phyloP scores from a whole-genome alignment of 2,113 vertebrate genomes.

The Centrocercus urophasianus region DNA sequence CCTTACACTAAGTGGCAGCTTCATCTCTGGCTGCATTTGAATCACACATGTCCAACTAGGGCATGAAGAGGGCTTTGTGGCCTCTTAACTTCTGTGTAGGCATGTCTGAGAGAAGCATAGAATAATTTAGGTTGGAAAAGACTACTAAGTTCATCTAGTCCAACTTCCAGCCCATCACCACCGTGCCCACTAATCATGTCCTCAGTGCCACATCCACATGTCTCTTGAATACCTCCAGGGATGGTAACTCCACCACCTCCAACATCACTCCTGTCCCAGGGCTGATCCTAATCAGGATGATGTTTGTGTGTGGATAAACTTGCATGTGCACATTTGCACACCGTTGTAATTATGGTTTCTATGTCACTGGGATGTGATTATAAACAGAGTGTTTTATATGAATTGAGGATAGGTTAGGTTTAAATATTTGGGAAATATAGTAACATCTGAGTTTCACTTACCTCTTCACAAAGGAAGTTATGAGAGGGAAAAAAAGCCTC shows the following conservation, averaged over 20 bases:
- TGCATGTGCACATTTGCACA: fast-evolving
- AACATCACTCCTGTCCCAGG: not conserved
- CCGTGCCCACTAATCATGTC: no score
- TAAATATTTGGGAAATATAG: not conserved
- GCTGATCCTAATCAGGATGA: not conserved
- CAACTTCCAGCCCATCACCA: no score
- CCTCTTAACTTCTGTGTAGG: not conserved
- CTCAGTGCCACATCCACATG: no score
- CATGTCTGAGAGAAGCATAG: not conserved
- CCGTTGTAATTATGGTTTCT: not conserved
- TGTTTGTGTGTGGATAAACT: not conserved
- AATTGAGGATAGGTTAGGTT: not conserved
- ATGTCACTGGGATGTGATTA: not conserved
- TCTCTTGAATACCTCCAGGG: no score
- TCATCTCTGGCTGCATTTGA: not conserved
- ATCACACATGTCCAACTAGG: not conserved
- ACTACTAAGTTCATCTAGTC: no score
- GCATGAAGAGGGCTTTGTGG: not conserved
- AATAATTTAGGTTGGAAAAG: no score
- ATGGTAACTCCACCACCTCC: no score
- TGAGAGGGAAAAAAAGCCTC: not conserved
- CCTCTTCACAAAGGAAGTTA: not conserved
- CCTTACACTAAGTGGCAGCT: not conserved
- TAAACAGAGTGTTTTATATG: not conserved
- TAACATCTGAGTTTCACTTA: not conserved